phyloP scores from a whole-genome alignment of 2,113 vertebrate species.

The Oriolus oriolus region DNA sequence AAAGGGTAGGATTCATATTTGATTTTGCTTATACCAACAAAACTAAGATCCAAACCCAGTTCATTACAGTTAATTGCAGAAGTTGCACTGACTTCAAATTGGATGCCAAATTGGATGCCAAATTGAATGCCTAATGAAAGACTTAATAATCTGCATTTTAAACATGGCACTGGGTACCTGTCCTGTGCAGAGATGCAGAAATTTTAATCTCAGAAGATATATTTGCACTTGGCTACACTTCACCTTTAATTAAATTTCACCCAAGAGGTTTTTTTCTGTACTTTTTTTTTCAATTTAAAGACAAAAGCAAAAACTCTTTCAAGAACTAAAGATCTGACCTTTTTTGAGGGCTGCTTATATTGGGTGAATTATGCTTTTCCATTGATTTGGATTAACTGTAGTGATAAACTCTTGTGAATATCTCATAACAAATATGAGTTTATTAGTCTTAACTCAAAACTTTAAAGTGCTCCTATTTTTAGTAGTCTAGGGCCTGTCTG shows the following conservation, averaged over 20 bases:
- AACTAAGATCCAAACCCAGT: neutral
- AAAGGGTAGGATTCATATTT: neutral
- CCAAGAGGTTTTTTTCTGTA: neutral
- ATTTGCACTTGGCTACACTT: neutral
- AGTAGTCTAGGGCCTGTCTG: neutral
- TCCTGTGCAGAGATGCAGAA: constrained; percentile 35
- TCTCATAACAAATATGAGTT: neutral
- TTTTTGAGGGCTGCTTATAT: neutral
- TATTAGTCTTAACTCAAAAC: neutral
- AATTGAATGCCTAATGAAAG: constrained; percentile 22
- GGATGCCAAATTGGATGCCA: neutral
- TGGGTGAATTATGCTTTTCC: neutral
- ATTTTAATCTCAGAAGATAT: constrained; percentile 23
- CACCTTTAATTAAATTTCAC: constrained; percentile 33
- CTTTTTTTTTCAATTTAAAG: neutral
- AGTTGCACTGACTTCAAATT: constrained; percentile 1
- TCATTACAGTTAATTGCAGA: constrained; percentile 22
- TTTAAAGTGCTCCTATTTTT: neutral
- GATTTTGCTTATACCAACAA: constrained; percentile 12
- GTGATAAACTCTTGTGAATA: neutral
- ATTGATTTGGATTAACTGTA: neutral
- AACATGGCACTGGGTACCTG: neutral
- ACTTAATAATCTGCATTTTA: constrained; percentile 18
- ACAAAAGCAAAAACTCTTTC: neutral
- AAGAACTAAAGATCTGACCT: neutral